Evolutionary conservation across 2,888 invertebrate species (phyloP).

Genomic region (Achlya flavicornis): DNA sequence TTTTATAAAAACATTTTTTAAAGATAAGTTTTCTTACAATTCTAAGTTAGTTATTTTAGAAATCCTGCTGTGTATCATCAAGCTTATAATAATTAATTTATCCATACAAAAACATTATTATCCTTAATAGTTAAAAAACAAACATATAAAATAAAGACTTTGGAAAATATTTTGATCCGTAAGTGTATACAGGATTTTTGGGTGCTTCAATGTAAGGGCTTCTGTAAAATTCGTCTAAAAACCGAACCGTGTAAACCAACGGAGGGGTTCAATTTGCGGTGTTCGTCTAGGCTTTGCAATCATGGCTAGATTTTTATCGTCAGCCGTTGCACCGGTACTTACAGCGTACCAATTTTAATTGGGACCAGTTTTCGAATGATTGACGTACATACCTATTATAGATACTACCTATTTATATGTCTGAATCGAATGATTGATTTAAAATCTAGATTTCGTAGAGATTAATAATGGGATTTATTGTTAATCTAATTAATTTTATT

Average conservation of each 20-base stretch:
- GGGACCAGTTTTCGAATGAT: slow-evolving; percentile 65
- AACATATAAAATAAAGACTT: neutral
- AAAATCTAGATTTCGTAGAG: too few species aligned
- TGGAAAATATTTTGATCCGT: neutral
- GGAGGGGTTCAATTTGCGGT: slow-evolving; percentile 35
- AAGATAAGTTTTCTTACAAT: too few species aligned
- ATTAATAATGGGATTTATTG: too few species aligned
- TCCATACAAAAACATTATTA: too few species aligned
- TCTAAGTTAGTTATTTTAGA: too few species aligned
- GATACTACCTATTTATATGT: slow-evolving; percentile 61
- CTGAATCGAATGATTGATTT: slow-evolving; percentile 21
- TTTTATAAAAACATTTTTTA: too few species aligned
- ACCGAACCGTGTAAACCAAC: slow-evolving; percentile 31
- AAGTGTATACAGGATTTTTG: neutral
- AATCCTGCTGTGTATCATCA: too few species aligned
- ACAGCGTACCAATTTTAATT: slow-evolving; percentile 70
- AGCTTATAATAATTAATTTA: too few species aligned
- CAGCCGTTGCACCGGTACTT: slow-evolving; percentile 46
- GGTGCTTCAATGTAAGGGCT: slow-evolving; percentile 8
- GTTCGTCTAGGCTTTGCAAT: slow-evolving; percentile 47
- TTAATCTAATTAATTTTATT: too few species aligned
- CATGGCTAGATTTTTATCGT: slow-evolving; percentile 52
- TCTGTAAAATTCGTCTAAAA: slow-evolving; percentile 34
- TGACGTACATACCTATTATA: slow-evolving; percentile 30
- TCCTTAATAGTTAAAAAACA: too few species aligned